A percentile compares a stretch with the other conserved stretches of the same genome.
These are phyloP conservation scores for Siderastrea radians DNA, from an alignment of 92 coral and sea anemone genomes.

Conservation along the genomic window DNA sequence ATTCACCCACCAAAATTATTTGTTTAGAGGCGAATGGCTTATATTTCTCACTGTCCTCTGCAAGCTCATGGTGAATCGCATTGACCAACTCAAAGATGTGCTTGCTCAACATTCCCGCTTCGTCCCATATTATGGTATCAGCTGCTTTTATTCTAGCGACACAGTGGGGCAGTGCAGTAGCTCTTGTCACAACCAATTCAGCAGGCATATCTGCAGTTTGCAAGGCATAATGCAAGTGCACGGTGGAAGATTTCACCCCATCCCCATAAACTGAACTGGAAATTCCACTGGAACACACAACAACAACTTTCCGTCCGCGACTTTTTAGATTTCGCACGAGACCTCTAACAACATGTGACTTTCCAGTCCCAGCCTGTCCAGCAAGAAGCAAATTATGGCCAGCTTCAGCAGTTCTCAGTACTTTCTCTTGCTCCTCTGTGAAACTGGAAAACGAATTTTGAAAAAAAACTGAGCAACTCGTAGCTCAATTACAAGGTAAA, in stretches of 20 bases:
- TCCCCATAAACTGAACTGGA: conserved; percentile 36
- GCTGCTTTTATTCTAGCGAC: background rate
- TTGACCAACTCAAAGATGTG: conserved; percentile 31
- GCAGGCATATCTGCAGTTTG: conserved; percentile 48
- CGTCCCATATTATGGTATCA: conserved; percentile 21
- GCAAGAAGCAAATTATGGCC: background rate
- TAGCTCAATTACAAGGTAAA: too few species aligned
- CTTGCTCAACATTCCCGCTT: background rate
- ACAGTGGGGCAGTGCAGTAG: background rate
- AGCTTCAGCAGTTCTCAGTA: background rate
- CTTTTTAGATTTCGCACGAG: background rate
- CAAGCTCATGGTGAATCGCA: conserved; percentile 17
- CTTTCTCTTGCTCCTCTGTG: background rate
- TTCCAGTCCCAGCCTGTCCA: too few species aligned
- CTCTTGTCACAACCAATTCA: conserved; percentile 8
- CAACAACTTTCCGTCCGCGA: conserved; percentile 7
- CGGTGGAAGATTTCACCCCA: background rate
- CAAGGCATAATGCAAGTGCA: conserved; percentile 44
- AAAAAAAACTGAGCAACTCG: too few species aligned
- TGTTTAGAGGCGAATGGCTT: conserved; percentile 40
- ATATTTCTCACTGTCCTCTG: background rate
- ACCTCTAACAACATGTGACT: background rate
- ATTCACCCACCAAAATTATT: conserved; percentile 24
- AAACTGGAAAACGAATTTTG: background rate
- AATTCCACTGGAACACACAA: background rate